A percentile compares a stretch with the other conserved stretches of the same genome.
phyloP scores from a whole-genome alignment of 2,113 vertebrate genomes.

The Nothobranchius furzeri region DNA sequence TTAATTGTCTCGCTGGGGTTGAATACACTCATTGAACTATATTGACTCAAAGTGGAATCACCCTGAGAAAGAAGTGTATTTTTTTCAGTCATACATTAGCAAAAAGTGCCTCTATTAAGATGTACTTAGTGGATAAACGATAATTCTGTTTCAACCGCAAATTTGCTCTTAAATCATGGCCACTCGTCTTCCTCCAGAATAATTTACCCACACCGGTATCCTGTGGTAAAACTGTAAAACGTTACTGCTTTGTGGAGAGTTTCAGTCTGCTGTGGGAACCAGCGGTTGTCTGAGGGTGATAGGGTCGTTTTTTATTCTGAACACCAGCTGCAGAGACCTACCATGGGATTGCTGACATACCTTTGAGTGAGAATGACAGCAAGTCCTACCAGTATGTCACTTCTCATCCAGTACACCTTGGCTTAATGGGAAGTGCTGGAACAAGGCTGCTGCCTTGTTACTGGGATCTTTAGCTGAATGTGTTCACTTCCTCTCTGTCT shows the following conservation, averaged over 20 bases:
- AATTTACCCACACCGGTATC: not conserved
- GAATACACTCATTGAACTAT: constrained; percentile 7
- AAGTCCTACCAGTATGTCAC: constrained; percentile 49
- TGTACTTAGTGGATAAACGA: constrained; percentile 24
- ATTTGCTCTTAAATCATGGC: too few species aligned
- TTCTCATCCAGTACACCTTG: constrained; percentile 50
- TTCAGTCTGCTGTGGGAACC: not conserved
- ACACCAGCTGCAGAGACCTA: constrained; percentile 33
- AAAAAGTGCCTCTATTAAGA: constrained; percentile 15
- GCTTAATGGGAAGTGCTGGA: constrained; percentile 50
- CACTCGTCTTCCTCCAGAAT: not conserved
- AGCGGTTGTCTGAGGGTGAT: constrained; percentile 33
- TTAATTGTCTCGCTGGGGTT: constrained; percentile 9
- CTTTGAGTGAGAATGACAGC: constrained; percentile 64
- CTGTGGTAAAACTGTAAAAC: constrained; percentile 3
- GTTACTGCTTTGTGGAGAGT: not conserved
- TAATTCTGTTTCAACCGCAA: not conserved
- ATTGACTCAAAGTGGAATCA: constrained; percentile 12
- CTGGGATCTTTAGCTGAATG: constrained; percentile 26
- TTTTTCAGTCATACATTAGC: not conserved
- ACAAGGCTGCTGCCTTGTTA: constrained; percentile 45
- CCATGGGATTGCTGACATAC: constrained; percentile 48
- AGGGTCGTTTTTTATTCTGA: constrained; percentile 11
- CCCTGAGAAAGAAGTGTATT: constrained; percentile 19
- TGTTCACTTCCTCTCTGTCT: constrained; percentile 18